Evolutionary conservation across 2,888 invertebrate species (phyloP), one percentile per base, ranked within the genome.

Genomic region (Megaustenia siamemsis): DNA sequence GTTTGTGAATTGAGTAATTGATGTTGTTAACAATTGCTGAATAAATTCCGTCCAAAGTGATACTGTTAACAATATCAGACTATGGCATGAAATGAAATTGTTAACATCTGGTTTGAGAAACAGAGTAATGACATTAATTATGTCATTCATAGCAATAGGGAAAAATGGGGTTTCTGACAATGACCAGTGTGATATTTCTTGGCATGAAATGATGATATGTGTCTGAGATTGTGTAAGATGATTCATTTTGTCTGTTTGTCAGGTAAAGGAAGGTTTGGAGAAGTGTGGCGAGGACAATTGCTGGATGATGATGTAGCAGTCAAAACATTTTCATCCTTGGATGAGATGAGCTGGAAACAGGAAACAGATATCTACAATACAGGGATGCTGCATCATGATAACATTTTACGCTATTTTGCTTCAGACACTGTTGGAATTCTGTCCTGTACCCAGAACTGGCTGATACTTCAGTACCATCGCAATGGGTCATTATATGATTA

Each of bases 291-390:
- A 73, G 98, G 98, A 0, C 95, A 96, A 53, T 98, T 98, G 97
- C 97, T 97, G 94, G 97, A 97, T 0, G 98, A 98, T 94, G 96
- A 96, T 93, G 97, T 98, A 28, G 98, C 98, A 1, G 98, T 98
- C 0, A 99, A 99, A 95, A 98, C 98, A 90, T 98, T 98, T 95
- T 97, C 97, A 94, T 98, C 98, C 0, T 95, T 97, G 10, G 98
- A 98, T 94, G 98, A 98, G 95, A 97, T 97, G 15, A 97, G 97
- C 73, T 98, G 98, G 98, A 95, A 96, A 10, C 95, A 98, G 12
- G 98, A 98, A 95, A 98, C 98, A 0, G 97, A 97, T 94, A 97
- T 97, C 88, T 97, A 97, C 94, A 97, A 97, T 94, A 98, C 98
- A 0, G 96, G 97, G 63, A 94, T 98, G 88, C 95, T 98, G 76